phyloP scores from a whole-genome alignment of 1,140 invertebrate genomes.

The Acromyrmex echinatior region DNA sequence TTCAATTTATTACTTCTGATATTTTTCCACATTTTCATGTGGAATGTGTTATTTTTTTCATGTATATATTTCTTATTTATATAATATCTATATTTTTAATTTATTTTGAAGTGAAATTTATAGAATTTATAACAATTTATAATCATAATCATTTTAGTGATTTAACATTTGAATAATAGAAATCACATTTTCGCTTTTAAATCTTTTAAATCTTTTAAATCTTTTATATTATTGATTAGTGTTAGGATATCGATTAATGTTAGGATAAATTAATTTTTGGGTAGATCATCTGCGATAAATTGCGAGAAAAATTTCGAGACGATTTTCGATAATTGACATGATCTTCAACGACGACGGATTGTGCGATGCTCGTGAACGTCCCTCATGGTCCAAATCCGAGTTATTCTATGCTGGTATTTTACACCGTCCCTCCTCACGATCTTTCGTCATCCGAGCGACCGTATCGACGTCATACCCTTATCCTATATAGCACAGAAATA shows the following conservation, averaged over 20 bases:
- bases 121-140: neutral
- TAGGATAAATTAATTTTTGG: neutral
- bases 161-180: neutral
- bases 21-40: too few relatives aligned
- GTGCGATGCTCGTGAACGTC: slow-evolving; percentile 1
- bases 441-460: slow-evolving; percentile 73
- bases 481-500: too few relatives aligned
- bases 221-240: neutral
- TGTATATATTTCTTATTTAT: neutral
- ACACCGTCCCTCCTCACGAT: slow-evolving; percentile 80
- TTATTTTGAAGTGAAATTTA: neutral
- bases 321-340: neutral
- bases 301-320: neutral
- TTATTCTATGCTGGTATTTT: slow-evolving; percentile 61
- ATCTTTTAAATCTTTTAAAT: neutral
- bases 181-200: neutral
- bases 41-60: too few relatives aligned
- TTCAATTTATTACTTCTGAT: neutral
- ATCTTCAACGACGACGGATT: neutral
- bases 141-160: neutral
- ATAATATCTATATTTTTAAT: neutral
- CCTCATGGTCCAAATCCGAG: slow-evolving; percentile 6
- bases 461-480: slow-evolving; percentile 40
- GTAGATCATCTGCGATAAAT: neutral
- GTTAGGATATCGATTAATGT: neutral